phyloP scores from a whole-genome alignment of 2,797 vertebrate species.

The Rhabdomys pumilio region DNA sequence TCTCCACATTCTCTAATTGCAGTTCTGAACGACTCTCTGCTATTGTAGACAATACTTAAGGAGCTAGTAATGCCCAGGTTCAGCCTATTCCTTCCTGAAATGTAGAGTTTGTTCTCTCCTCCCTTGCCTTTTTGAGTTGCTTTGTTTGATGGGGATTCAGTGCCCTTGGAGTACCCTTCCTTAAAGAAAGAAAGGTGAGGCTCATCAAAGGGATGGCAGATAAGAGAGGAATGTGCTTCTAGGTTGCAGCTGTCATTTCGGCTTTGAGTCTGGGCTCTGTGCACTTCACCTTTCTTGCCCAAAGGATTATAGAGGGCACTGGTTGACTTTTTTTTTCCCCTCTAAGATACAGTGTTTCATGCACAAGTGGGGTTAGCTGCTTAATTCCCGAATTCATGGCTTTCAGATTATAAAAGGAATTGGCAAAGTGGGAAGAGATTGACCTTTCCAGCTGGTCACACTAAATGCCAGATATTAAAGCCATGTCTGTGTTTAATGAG shows the following conservation, averaged over 20 bases:
- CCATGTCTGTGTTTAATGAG: constrained; percentile 86
- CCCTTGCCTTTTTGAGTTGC: constrained; percentile 85
- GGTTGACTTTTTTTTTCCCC: constrained; percentile 53
- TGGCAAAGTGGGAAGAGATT: constrained; percentile 87
- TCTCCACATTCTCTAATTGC: neutral
- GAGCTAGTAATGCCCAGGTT: neutral
- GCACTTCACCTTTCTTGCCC: constrained; percentile 77
- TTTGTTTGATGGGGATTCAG: constrained; percentile 85
- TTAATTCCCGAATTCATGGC: constrained; percentile 87
- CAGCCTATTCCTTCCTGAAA: constrained; percentile 80
- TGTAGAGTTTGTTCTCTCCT: constrained; percentile 78
- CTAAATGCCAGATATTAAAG: constrained; percentile 89
- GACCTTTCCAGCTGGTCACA: constrained; percentile 89
- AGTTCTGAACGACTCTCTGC: neutral
- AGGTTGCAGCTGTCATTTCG: constrained; percentile 76
- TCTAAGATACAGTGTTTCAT: constrained; percentile 77
- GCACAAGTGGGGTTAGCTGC: constrained; percentile 83
- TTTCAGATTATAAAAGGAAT: constrained; percentile 88
- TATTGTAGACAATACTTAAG: constrained; percentile 39
- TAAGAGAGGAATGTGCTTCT: constrained; percentile 87
- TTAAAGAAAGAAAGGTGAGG: constrained; percentile 87
- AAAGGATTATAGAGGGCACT: constrained; percentile 63
- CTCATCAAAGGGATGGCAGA: constrained; percentile 85
- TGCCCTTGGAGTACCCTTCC: constrained; percentile 88
- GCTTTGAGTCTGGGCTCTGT: constrained; percentile 50